Evolutionary conservation across 2,797 vertebrate genomes (phyloP).

Genomic region (Dicrostonyx torquatus): DNA sequence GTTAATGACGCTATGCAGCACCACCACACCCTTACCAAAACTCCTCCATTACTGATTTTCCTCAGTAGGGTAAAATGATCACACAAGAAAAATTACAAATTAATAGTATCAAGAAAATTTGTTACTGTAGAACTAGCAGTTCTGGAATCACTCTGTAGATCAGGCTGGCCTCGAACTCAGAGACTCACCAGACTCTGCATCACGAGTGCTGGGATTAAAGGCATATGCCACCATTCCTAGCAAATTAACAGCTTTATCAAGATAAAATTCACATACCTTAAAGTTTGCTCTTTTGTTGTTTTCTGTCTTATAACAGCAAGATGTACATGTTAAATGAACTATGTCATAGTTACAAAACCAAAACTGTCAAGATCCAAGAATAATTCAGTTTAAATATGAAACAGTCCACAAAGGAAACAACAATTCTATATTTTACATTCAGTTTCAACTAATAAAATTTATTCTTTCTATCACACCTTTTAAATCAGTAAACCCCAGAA

Average conservation of each 20-base stretch:
- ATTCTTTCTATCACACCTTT: neutral
- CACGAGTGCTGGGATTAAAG: neutral
- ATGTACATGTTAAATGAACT: neutral
- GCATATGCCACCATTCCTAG: neutral
- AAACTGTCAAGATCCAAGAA: slow-evolving; percentile 35
- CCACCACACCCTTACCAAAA: too few species aligned
- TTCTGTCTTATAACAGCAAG: neutral
- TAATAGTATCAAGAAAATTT: neutral
- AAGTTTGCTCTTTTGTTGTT: neutral
- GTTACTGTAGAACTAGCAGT: neutral
- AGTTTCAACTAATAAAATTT: neutral
- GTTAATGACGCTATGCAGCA: neutral
- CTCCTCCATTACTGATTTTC: neutral
- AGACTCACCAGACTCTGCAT: neutral
- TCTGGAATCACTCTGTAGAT: neutral
- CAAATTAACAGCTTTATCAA: neutral
- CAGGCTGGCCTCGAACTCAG: neutral
- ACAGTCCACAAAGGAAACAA: neutral
- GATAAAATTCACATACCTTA: neutral
- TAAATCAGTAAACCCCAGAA: neutral
- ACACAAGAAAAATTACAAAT: neutral
- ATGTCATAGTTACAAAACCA: neutral
- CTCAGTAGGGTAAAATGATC: neutral
- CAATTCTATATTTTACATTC: neutral
- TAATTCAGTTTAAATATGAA: neutral